Percentiles rank a stretch among this genome's conserved stretches.
These are phyloP conservation scores for Patiria miniata DNA, from an alignment of 35 echinoderm and acorn worm species.

Conservation along the genomic window DNA sequence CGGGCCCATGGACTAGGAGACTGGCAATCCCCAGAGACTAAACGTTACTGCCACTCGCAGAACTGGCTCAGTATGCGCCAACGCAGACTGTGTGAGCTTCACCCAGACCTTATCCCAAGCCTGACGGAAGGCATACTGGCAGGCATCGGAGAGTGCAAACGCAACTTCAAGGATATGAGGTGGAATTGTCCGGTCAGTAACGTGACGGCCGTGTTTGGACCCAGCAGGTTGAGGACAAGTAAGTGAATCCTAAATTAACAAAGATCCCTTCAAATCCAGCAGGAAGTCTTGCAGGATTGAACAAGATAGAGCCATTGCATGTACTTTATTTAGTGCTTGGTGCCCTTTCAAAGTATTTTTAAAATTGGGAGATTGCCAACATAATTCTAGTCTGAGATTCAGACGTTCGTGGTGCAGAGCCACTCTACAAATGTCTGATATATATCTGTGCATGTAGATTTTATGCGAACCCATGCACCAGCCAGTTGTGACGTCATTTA, in stretches of 20 bases:
- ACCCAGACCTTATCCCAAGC: slow-evolving; percentile 63
- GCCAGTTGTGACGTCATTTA: no score
- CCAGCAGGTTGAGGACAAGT: slow-evolving; percentile 57
- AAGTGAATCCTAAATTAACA: slow-evolving; percentile 17
- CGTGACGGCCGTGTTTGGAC: slow-evolving; percentile 69
- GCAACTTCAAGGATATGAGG: slow-evolving; percentile 61
- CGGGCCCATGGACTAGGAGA: background rate
- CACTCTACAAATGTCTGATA: no score
- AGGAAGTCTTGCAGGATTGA: no score
- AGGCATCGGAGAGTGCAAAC: slow-evolving; percentile 65
- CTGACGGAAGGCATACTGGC: slow-evolving; percentile 50
- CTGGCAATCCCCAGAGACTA: slow-evolving; percentile 61
- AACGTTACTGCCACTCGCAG: slow-evolving; percentile 59
- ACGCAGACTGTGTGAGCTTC: slow-evolving; percentile 56
- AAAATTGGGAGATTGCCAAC: no score
- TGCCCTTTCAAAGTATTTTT: no score
- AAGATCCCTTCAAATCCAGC: no score
- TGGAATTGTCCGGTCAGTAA: slow-evolving; percentile 86
- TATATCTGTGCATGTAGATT: no score
- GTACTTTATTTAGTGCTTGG: no score
- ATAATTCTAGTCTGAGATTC: no score
- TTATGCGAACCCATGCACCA: no score
- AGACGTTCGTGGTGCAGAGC: no score
- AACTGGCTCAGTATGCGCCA: slow-evolving; percentile 69
- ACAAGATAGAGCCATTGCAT: no score